Conservation (phyloP, 1,140 invertebrate species). For the Sycobia sp. region DNA sequence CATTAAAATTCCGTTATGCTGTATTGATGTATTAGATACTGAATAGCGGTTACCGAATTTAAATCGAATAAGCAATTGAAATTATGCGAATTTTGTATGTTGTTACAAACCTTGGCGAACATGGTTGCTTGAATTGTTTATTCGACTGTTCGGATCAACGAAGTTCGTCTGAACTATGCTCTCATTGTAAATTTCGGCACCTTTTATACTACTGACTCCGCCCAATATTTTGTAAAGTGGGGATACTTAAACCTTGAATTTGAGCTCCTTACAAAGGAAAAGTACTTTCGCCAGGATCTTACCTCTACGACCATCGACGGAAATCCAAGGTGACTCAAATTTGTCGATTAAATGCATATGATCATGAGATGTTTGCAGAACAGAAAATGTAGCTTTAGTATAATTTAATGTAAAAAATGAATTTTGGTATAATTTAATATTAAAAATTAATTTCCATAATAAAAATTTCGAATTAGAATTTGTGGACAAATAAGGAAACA, state of each 20-base stretch:
- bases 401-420: too few species aligned
- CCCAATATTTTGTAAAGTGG: constrained; percentile 48
- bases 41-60: background rate
- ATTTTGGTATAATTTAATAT: background rate
- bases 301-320: too few species aligned
- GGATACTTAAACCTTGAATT: constrained; percentile 15
- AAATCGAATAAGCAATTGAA: too few species aligned
- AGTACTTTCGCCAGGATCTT: constrained; percentile 30
- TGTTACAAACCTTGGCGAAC: constrained; percentile 37
- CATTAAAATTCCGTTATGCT: background rate
- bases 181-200: constrained; percentile 54
- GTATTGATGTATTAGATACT: background rate
- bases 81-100: too few species aligned
- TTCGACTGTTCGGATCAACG: constrained; percentile 5
- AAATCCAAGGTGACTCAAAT: too few species aligned
- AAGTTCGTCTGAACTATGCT: constrained; percentile 18
- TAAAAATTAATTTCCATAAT: background rate
- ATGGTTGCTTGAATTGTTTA: constrained; percentile 23
- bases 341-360: too few species aligned
- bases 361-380: too few species aligned
- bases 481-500: background rate
- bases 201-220: constrained; percentile 66
- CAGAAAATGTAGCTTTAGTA: too few species aligned
- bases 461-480: background rate
- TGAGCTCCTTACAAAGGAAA: background rate